These are phyloP conservation scores for Phaetusa simplex DNA, from an alignment of 2,113 vertebrate genomes.

Conservation along the genomic window DNA sequence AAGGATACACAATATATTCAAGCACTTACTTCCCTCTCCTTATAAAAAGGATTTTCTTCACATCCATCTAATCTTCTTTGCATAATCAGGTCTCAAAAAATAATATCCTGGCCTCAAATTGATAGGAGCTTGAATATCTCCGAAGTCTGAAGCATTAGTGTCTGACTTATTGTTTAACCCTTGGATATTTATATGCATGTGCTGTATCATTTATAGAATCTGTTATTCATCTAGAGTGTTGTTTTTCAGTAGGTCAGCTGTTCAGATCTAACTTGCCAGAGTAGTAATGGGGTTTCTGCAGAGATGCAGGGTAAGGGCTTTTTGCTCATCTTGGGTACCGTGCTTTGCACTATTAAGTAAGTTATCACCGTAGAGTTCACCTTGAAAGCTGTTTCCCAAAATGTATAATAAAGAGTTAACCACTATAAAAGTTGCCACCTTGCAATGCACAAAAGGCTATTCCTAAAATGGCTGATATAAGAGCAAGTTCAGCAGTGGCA, in stretches of 20 bases:
- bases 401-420: background rate
- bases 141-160: background rate
- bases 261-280: background rate
- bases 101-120: background rate
- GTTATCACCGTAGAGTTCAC: background rate
- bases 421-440: background rate
- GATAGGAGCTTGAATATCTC: background rate
- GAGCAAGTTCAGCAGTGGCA: background rate
- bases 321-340: background rate
- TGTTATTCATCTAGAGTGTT: background rate
- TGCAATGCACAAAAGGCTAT: background rate
- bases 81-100: background rate
- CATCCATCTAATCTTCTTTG: background rate
- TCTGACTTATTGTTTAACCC: constrained; percentile 17
- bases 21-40: background rate
- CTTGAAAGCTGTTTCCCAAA: background rate
- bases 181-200: constrained; percentile 3
- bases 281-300: background rate
- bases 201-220: constrained; percentile 4
- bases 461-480: background rate
- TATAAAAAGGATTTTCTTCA: background rate
- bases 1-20: background rate
- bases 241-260: constrained; percentile 12
- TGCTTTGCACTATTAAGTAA: background rate
- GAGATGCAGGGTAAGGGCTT: background rate